Percentiles rank a stretch among this genome's conserved stretches.
Evolutionary conservation across 2,888 invertebrate genomes (phyloP).

Genomic region (Ectemnius lituratus): DNA sequence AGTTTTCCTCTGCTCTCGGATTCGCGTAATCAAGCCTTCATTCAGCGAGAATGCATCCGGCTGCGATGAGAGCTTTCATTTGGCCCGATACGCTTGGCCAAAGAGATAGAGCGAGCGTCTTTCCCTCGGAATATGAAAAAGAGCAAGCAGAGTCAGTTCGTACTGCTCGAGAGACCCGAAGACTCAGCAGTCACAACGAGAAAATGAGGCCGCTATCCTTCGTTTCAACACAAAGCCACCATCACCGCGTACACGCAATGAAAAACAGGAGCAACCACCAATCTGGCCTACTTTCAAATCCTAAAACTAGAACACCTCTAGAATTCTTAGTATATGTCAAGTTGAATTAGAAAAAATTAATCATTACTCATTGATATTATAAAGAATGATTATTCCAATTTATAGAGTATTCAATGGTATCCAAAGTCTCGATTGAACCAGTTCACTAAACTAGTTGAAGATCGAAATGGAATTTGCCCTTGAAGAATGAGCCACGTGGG

Average conservation of each 20-base stretch:
- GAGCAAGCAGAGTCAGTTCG: constrained; percentile 16
- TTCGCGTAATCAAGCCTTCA: constrained; percentile 52
- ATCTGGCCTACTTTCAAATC: too few relatives aligned
- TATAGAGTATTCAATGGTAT: too few relatives aligned
- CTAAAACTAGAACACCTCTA: too few relatives aligned
- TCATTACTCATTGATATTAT: too few relatives aligned
- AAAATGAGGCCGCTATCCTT: constrained; percentile 5
- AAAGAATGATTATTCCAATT: too few relatives aligned
- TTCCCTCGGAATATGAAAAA: constrained; percentile 14
- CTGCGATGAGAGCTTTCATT: constrained; percentile 30
- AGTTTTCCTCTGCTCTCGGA: constrained; percentile 18
- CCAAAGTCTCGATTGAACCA: too few relatives aligned
- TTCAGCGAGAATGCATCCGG: constrained; percentile 40
- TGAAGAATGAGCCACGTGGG: too few relatives aligned
- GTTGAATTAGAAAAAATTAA: too few relatives aligned
- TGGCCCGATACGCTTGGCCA: constrained; percentile 18
- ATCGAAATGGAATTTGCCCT: too few relatives aligned
- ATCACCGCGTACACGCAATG: neutral
- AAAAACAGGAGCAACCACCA: neutral
- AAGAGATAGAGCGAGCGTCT: constrained; percentile 25
- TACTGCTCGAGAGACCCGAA: neutral
- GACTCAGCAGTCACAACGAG: neutral
- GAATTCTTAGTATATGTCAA: too few relatives aligned
- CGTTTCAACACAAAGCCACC: neutral
- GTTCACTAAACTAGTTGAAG: too few relatives aligned